A percentile compares a stretch with the other conserved stretches of the same genome.
phyloP scores from a whole-genome alignment of 2,888 invertebrate species.

The Caenorhabditis sp. region DNA sequence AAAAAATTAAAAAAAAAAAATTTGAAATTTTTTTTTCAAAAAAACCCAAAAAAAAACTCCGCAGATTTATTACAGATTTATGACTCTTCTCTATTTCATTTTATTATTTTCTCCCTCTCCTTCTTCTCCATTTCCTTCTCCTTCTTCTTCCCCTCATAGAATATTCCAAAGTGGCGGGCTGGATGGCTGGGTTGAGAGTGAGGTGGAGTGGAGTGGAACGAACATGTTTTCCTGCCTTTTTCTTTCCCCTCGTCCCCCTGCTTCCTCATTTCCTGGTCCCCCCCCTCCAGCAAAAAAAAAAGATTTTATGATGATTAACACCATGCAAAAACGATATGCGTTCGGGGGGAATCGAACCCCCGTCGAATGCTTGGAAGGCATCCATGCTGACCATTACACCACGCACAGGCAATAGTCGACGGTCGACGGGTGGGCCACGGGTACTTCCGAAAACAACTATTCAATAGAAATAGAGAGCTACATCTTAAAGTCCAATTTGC shows the following conservation, averaged over 20 bases:
- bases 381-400: constrained; percentile 78
- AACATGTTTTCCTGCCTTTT: not conserved
- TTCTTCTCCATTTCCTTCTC: not conserved
- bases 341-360: constrained; percentile 77
- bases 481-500: too few species aligned
- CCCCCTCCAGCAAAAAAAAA: not conserved
- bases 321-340: constrained; percentile 59
- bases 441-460: too few species aligned
- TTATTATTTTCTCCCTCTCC: not conserved
- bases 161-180: constrained; percentile 4
- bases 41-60: too few species aligned
- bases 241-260: not conserved
- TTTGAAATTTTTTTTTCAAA: too few species aligned
- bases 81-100: not conserved
- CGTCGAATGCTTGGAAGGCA: constrained; percentile 79
- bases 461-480: too few species aligned
- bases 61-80: too few species aligned
- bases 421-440: too few species aligned
- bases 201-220: constrained; percentile 1
- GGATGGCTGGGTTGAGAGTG: too few species aligned
- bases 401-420: too few species aligned
- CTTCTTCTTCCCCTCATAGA: not conserved
- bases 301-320: not conserved
- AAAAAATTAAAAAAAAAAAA: too few species aligned
- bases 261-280: not conserved